Base-by-base conservation (phyloP, 2,888 invertebrate species). In the Agonopterix heracliana region DNA sequence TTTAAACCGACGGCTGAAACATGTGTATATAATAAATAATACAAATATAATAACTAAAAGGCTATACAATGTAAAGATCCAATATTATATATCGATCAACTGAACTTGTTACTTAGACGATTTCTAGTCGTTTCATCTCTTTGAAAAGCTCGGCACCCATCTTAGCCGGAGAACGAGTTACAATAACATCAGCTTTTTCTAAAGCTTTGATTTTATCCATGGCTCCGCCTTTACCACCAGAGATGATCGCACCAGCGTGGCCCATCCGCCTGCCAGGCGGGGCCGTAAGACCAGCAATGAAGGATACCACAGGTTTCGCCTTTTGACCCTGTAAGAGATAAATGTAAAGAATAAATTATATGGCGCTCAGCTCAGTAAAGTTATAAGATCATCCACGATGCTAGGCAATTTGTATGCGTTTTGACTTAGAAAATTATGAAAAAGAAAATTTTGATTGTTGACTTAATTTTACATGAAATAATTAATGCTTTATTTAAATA, bases 181-280 rank as follows among this genome's bases (percentile, higher is more conserved):
- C 98, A 68, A 96, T 93, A 14, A 98, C 98, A 63, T 97, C 96
- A 57, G 98, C 98, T 50, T 93, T 94, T 86, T 95, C 95, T 55
- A 99, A 88, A 51, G 99, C 98, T 67, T 95, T 94, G 61, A 99
- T 99, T 90, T 99, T 99, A 75, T 98, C 98, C 86, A 96, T 94
- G 51, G 99, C 99, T 48, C 98, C 98, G 56, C 99, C 99, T 81
- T 98, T 98, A 46, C 99, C 99, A 11, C 99, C 99, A 1, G 98
- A 97, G 75, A 99, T 99, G 69, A 99, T 99, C 59, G 99, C 99
- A 61, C 99, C 99, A 53, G 99, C 99, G 80, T 99, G 99, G 42
- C 99, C 99, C 99, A 99, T 99, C 74, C 99, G 92, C 67, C 99
- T 91, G 48, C 98, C 98, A 43, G 98, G 98, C 12, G 99, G 99